phyloP scores from a whole-genome alignment of 2,797 vertebrate genomes.

The Channa striata region DNA sequence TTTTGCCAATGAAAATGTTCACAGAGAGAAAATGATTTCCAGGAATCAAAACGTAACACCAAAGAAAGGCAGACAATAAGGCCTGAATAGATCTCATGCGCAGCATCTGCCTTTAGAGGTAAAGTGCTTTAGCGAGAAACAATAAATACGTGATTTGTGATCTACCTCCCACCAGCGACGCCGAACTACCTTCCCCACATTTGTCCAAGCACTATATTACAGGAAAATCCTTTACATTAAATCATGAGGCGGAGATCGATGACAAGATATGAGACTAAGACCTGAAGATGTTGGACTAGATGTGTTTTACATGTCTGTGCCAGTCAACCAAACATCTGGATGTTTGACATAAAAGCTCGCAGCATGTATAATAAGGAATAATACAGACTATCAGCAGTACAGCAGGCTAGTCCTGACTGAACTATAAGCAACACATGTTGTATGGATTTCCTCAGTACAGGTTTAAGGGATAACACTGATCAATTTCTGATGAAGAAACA shows the following conservation, averaged over 20 bases:
- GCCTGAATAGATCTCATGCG: too few relatives aligned
- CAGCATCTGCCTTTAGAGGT: conserved; percentile 39
- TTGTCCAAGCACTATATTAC: conserved; percentile 21
- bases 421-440: too few relatives aligned
- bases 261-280: conserved; percentile 24
- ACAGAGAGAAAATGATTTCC: conserved; percentile 11
- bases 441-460: too few relatives aligned
- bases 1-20: not conserved
- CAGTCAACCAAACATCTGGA: too few relatives aligned
- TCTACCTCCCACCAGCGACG: conserved; percentile 9
- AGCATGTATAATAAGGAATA: too few relatives aligned
- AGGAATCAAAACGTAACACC: conserved; percentile 8
- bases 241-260: conserved; percentile 23
- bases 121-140: conserved; percentile 34
- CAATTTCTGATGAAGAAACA: too few relatives aligned
- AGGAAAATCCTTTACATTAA: conserved; percentile 22
- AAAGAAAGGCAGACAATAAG: too few relatives aligned
- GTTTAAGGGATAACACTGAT: too few relatives aligned
- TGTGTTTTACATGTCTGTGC: not conserved
- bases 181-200: not conserved
- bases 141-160: conserved; percentile 55
- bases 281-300: not conserved
- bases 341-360: too few relatives aligned
- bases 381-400: too few relatives aligned
- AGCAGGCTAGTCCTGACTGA: too few relatives aligned